phyloP scores from a whole-genome alignment of 2,113 vertebrate genomes.

The Menidia beryllina region DNA sequence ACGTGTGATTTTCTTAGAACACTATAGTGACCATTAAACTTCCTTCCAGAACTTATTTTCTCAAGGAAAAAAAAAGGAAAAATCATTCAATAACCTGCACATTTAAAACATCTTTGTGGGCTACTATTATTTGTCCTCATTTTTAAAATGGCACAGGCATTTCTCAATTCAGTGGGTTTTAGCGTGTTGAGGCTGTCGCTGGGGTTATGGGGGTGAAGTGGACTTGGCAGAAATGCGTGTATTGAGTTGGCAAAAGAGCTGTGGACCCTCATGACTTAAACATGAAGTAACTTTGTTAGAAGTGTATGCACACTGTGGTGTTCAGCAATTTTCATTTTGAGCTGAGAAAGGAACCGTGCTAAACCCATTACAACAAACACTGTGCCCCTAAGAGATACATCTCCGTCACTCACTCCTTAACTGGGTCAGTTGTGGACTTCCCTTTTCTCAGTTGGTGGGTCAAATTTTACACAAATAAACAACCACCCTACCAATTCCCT shows the following conservation, averaged over 20 bases:
- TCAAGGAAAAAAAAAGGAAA: no score
- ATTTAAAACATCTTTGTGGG: background rate
- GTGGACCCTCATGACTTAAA: constrained; percentile 58
- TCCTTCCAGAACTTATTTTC: no score
- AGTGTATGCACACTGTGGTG: constrained; percentile 21
- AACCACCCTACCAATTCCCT: constrained; percentile 35
- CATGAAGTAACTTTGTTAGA: constrained; percentile 47
- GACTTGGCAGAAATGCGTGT: constrained; percentile 31
- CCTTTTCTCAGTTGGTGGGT: constrained; percentile 34
- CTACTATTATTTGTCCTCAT: background rate
- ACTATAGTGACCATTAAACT: background rate
- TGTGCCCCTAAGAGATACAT: constrained; percentile 28
- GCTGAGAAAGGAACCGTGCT: constrained; percentile 44
- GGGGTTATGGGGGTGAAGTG: constrained; percentile 22
- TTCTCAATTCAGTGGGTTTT: constrained; percentile 22
- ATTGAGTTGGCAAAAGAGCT: constrained; percentile 50
- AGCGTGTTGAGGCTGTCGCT: constrained; percentile 1
- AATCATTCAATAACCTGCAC: no score
- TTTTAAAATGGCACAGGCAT: constrained; percentile 10
- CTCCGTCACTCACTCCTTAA: constrained; percentile 36
- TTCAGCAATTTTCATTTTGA: constrained; percentile 41
- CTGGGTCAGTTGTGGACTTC: constrained; percentile 49
- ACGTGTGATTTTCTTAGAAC: background rate
- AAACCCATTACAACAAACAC: constrained; percentile 55
- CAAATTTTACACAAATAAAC: constrained; percentile 39